These are phyloP conservation scores for Ceratina japonica DNA, from an alignment of 1,140 invertebrate species.

Conservation along the genomic window DNA sequence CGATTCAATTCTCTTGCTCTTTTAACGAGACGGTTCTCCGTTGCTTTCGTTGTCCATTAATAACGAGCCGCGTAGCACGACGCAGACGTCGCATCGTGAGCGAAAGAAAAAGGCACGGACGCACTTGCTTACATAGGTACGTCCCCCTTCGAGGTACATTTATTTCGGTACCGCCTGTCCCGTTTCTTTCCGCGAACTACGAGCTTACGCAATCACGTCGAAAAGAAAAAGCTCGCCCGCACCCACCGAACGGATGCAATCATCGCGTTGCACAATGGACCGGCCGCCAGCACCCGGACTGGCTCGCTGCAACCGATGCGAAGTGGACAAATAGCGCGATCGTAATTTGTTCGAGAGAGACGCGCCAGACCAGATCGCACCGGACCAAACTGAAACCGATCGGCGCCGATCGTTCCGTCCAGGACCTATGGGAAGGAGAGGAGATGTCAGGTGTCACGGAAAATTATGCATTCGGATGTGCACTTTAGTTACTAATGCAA, in stretches of 20 bases:
- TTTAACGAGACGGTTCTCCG: too few relatives aligned
- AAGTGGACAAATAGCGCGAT: slow-evolving; percentile 43
- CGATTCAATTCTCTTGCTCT: too few relatives aligned
- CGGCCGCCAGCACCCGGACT: neutral
- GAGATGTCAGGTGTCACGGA: too few relatives aligned
- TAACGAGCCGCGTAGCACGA: too few relatives aligned
- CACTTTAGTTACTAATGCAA: too few relatives aligned
- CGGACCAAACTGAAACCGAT: neutral
- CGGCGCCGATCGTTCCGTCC: neutral
- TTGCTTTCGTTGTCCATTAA: too few relatives aligned
- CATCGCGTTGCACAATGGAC: slow-evolving; percentile 23
- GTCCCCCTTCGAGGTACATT: too few relatives aligned
- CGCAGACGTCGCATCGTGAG: too few relatives aligned
- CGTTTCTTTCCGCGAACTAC: slow-evolving; percentile 14
- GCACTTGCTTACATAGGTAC: too few relatives aligned
- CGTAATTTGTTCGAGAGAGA: slow-evolving; percentile 1
- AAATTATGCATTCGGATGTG: too few relatives aligned
- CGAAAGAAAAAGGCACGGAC: too few relatives aligned
- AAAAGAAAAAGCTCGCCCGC: slow-evolving; percentile 30
- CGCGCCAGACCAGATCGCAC: neutral
- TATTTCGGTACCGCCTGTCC: neutral
- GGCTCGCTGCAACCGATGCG: slow-evolving; percentile 19
- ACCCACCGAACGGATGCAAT: slow-evolving; percentile 35
- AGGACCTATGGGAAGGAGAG: too few relatives aligned
- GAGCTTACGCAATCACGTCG: slow-evolving; percentile 13